Evolutionary conservation across 2,888 invertebrate species (phyloP).

Genomic region (Cheilosia soror): DNA sequence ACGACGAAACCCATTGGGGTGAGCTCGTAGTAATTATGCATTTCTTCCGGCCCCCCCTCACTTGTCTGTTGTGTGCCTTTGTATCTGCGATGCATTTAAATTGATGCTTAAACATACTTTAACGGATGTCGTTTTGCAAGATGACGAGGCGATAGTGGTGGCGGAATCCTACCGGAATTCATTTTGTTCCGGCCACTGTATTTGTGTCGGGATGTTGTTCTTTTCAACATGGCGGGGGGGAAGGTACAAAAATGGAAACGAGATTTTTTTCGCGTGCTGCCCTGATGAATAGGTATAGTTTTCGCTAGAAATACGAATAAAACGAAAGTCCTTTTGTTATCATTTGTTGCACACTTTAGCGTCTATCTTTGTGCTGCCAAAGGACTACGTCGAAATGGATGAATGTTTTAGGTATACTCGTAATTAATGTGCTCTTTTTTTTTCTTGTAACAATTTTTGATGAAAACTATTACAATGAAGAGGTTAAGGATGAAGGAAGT

Average conservation of each 20-base stretch:
- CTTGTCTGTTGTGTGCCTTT: constrained; percentile 21
- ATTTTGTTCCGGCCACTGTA: constrained; percentile 53
- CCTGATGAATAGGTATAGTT: constrained; percentile 22
- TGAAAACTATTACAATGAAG: constrained; percentile 32
- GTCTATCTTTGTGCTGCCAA: constrained; percentile 22
- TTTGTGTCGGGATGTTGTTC: constrained; percentile 14
- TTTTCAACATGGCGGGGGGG: not conserved
- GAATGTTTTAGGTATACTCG: constrained; percentile 34
- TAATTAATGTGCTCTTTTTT: not conserved
- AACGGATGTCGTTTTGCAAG: constrained; percentile 65
- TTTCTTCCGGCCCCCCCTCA: constrained; percentile 21
- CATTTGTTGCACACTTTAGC: constrained; percentile 55
- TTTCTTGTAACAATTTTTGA: constrained; percentile 8
- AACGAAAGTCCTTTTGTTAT: constrained; percentile 48
- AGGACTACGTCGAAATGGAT: constrained; percentile 39
- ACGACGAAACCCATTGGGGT: constrained; percentile 24
- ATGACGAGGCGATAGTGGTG: constrained; percentile 22
- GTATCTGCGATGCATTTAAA: constrained; percentile 57
- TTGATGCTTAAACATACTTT: constrained; percentile 70
- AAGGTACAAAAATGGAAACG: not conserved
- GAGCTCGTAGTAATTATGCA: constrained; percentile 56
- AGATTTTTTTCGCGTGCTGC: not conserved
- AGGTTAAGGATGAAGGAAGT: constrained; percentile 62
- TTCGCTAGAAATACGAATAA: constrained; percentile 27
- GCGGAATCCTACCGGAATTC: constrained; percentile 29